phyloP scores from a whole-genome alignment of 2,888 invertebrate species.

The Stenichneumon culpator region DNA sequence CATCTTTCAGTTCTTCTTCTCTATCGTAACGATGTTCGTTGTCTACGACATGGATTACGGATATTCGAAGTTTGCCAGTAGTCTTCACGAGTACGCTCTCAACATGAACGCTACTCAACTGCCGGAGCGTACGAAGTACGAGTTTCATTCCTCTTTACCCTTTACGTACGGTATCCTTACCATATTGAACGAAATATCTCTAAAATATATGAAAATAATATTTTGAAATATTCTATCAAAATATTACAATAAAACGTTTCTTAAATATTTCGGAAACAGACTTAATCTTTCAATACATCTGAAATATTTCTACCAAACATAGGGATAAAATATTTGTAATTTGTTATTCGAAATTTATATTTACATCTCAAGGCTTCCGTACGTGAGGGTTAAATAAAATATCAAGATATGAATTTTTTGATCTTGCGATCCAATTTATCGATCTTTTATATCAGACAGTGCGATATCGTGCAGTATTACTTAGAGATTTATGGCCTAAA shows the following conservation, averaged over 20 bases:
- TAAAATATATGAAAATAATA: too few species aligned
- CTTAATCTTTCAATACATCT: too few species aligned
- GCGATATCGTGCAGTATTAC: slow-evolving; percentile 70
- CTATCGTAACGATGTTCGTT: slow-evolving; percentile 66
- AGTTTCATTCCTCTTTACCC: not conserved
- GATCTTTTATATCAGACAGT: slow-evolving; percentile 69
- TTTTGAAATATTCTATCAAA: too few species aligned
- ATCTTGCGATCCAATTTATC: not conserved
- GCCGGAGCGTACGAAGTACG: slow-evolving; percentile 45
- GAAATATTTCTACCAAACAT: too few species aligned
- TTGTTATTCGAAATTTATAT: too few species aligned
- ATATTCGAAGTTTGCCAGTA: slow-evolving; percentile 66
- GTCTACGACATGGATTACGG: slow-evolving; percentile 71
- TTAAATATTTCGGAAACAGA: too few species aligned
- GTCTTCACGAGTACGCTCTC: slow-evolving; percentile 61
- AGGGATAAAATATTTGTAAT: too few species aligned
- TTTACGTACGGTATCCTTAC: too few species aligned
- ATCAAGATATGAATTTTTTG: not conserved
- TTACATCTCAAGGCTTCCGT: not conserved
- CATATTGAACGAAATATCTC: too few species aligned
- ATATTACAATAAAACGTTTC: too few species aligned
- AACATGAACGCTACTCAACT: slow-evolving; percentile 59
- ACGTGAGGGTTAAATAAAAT: not conserved
- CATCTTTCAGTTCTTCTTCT: slow-evolving; percentile 74
- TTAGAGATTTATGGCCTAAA: slow-evolving; percentile 57